A percentile compares a stretch with the other conserved stretches of the same genome.
Conservation (phyloP, 2,888 invertebrate species). For the Cheilosia pagana region DNA sequence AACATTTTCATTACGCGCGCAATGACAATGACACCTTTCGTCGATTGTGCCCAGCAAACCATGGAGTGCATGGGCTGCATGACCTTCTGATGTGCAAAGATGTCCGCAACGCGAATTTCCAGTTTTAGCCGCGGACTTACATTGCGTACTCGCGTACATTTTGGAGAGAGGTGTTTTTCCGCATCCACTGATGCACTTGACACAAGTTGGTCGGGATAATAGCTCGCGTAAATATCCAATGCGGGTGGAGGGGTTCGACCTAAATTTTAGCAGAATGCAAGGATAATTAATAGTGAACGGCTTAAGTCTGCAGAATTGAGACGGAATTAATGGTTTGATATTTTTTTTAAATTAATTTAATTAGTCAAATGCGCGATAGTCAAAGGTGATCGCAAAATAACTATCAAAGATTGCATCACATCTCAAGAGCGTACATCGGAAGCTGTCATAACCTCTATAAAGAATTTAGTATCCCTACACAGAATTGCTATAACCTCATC, state of each 20-base stretch:
- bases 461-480: too few relatives aligned
- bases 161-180: constrained; percentile 59
- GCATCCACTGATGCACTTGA: constrained; percentile 26
- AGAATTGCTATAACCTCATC: too few relatives aligned
- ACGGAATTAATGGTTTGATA: too few relatives aligned
- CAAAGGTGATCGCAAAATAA: too few relatives aligned
- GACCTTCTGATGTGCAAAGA: constrained; percentile 53
- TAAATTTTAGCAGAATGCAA: constrained; percentile 14
- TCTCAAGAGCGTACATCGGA: too few relatives aligned
- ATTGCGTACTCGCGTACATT: not conserved
- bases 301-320: constrained; percentile 10
- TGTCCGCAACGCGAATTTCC: constrained; percentile 29
- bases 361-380: too few relatives aligned
- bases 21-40: constrained; percentile 18
- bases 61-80: constrained; percentile 11
- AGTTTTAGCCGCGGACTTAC: constrained; percentile 16
- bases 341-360: too few relatives aligned
- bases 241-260: not conserved
- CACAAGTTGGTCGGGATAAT: constrained; percentile 22
- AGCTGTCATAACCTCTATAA: too few relatives aligned
- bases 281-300: constrained; percentile 49
- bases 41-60: not conserved
- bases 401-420: too few relatives aligned
- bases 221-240: constrained; percentile 5
- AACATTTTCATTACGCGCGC: constrained; percentile 17